Percentiles rank a stretch among this genome's conserved stretches.
Evolutionary conservation across 2,113 vertebrate species (phyloP).

Genomic region (Odobenus rosmarus): DNA sequence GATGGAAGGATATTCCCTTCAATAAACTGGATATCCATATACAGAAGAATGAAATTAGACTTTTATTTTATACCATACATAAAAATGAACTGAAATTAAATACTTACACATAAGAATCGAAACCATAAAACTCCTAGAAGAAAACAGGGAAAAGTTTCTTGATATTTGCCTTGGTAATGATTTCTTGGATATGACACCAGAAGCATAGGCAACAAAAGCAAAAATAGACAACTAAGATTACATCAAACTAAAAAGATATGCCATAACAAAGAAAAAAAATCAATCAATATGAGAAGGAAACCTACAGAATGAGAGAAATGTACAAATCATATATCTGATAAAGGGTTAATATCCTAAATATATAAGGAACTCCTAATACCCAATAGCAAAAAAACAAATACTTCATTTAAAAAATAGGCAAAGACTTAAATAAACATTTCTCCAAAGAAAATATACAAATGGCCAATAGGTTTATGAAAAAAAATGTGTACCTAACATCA

Average conservation of each 20-base stretch:
- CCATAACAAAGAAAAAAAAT: background rate
- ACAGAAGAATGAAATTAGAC: background rate
- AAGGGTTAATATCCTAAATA: background rate
- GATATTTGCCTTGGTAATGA: background rate
- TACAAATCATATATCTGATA: background rate
- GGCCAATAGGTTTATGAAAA: background rate
- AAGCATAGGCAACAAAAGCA: background rate
- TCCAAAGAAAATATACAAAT: background rate
- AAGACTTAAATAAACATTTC: background rate
- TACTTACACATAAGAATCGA: background rate
- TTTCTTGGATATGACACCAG: background rate
- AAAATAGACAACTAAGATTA: background rate
- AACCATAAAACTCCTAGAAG: background rate
- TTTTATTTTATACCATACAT: background rate
- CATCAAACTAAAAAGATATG: background rate
- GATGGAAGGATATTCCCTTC: background rate
- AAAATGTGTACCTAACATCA: background rate
- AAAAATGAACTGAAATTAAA: background rate
- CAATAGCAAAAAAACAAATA: background rate
- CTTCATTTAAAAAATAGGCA: background rate
- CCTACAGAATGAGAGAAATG: background rate
- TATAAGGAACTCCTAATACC: background rate
- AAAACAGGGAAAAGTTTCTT: background rate
- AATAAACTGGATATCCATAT: background rate
- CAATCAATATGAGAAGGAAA: background rate